A percentile compares a stretch with the other conserved stretches of the same genome.
Evolutionary conservation across 1,140 invertebrate genomes (phyloP).

Genomic region (Drosophila pectinifera): DNA sequence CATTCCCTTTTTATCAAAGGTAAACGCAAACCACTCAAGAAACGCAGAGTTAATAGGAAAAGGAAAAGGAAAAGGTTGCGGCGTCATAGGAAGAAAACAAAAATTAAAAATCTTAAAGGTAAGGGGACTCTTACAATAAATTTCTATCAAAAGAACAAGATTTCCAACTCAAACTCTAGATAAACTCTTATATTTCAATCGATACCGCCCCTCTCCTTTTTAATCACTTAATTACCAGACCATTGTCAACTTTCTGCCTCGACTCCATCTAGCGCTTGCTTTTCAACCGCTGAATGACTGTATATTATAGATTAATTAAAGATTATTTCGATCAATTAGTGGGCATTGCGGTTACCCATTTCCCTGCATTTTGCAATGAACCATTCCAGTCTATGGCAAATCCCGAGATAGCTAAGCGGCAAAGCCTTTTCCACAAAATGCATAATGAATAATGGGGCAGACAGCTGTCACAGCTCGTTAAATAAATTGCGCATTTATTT

Average conservation of each 20-base stretch:
- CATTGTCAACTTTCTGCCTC: neutral
- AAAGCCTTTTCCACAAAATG: constrained; percentile 11
- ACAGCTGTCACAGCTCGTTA: constrained; percentile 51
- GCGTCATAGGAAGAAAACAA: constrained; percentile 11
- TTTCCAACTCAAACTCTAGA: neutral
- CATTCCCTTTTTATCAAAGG: neutral
- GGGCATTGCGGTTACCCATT: constrained; percentile 22
- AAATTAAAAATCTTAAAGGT: constrained; percentile 16
- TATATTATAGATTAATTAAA: constrained; percentile 44
- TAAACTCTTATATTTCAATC: neutral
- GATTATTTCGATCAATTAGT: constrained; percentile 38
- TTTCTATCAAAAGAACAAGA: neutral
- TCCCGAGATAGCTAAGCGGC: neutral
- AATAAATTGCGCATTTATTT: constrained; percentile 69
- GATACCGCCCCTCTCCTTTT: neutral
- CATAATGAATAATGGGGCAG: constrained; percentile 27
- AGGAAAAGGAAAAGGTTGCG: constrained; percentile 4
- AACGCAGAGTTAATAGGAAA: neutral
- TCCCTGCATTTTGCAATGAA: neutral
- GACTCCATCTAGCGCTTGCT: neutral
- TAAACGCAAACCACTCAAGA: neutral
- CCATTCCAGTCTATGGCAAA: neutral
- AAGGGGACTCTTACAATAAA: neutral
- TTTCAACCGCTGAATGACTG: neutral
- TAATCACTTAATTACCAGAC: constrained; percentile 14